Base-by-base conservation (phyloP, 2,797 vertebrate genomes). In the Pangasius krempfi region DNA sequence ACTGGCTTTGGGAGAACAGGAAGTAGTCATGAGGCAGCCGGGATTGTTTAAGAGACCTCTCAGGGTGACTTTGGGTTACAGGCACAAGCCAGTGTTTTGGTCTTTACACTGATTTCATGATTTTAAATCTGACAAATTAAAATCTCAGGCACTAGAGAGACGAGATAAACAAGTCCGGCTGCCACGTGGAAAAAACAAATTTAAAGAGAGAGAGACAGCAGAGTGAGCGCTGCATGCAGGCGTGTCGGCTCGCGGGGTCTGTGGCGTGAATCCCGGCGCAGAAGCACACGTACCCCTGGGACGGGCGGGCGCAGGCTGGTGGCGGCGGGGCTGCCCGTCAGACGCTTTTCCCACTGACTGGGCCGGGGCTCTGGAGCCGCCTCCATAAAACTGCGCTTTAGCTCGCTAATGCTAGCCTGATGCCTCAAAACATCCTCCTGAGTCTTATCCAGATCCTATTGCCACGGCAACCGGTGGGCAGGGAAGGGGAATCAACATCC, bases 321-420 rank as follows among this genome's bases (percentile, higher is more conserved):
- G 92, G 97, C 95, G 92, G 97, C 97, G 93, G 98, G 98, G 91
- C 98, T 98, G 95, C 97, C 97, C 94, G 98, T 97, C 97, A 98
- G 97, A 89, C 98, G 98, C 94, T 98, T 98, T 96, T 99, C 98
- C 98, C 98, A 99, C 95, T 98, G 98, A 96, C 96, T 98, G 93
- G 97, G 97, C 94, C 97, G 97, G 93, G 98, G 98, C 92, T 98
- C 98, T 30, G 98, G 98, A 90, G 97, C 97, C 90, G 98, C 98
- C 95, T 99, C 99, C 99, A 99, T 99, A 97, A 99, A 99, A 97
- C 96, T 98, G 96, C 99, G 98, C 96, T 99, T 99, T 96, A 99
- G 97, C 96, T 99, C 97, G 97, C 98, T 99, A 98, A 99, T 97
- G 97, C 98, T 99, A 99, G 98, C 99, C 97, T 99, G 99, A 96